These are phyloP conservation scores for Pelecanus crispus DNA, from an alignment of 2,113 vertebrate genomes.

Conservation along the genomic window DNA sequence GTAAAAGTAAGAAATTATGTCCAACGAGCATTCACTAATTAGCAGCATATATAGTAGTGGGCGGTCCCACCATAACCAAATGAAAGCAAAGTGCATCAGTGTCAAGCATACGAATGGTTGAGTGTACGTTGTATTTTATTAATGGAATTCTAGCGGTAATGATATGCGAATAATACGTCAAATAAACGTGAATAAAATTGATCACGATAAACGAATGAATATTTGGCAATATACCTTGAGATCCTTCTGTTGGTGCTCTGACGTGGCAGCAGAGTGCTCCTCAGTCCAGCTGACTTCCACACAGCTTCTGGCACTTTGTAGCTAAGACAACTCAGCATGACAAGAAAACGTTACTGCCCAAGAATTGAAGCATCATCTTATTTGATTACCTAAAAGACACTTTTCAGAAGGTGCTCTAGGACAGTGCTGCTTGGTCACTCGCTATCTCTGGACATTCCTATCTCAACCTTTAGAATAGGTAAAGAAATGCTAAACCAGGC, in stretches of 20 bases:
- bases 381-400: background rate
- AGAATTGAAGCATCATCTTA: background rate
- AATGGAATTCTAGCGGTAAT: no score
- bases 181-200: no score
- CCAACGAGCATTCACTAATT: no score
- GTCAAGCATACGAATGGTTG: no score
- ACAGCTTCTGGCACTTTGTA: background rate
- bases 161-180: no score
- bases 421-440: background rate
- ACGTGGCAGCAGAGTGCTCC: background rate
- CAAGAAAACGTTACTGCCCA: background rate
- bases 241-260: background rate
- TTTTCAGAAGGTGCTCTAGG: background rate
- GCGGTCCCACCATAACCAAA: no score
- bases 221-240: no score
- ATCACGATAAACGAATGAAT: no score
- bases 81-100: no score
- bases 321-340: background rate
- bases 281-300: background rate
- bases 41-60: no score
- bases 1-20: no score
- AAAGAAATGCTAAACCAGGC: background rate
- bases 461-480: background rate
- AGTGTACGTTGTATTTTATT: no score
- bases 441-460: fast-evolving